A percentile compares a stretch with the other conserved stretches of the same genome.
phyloP scores from a whole-genome alignment of 2,888 invertebrate genomes.

The Lochmaea crataegi region DNA sequence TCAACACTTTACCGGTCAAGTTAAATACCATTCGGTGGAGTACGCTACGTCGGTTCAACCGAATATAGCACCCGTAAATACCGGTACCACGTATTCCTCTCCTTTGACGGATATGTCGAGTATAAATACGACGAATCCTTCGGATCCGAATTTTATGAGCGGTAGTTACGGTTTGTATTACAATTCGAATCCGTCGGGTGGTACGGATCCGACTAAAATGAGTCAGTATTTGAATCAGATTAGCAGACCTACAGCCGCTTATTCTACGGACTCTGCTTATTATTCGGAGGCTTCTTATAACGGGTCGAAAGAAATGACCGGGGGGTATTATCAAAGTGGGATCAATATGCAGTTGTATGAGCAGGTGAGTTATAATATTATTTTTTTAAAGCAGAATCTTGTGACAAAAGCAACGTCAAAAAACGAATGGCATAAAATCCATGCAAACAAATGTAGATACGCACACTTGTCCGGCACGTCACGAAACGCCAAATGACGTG shows the following conservation, averaged over 20 bases:
- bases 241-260: not conserved
- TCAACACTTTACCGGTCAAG: slow-evolving; percentile 25
- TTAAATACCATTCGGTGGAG: slow-evolving; percentile 50
- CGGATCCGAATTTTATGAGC: slow-evolving; percentile 18
- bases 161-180: slow-evolving; percentile 20
- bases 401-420: no score
- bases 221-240: not conserved
- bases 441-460: no score
- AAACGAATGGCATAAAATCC: no score
- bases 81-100: slow-evolving; percentile 52
- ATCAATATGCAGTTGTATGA: not conserved
- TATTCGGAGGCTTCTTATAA: slow-evolving; percentile 6
- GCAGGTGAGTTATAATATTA: not conserved
- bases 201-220: not conserved
- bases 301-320: not conserved
- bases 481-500: no score
- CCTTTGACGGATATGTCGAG: slow-evolving; percentile 48
- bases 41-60: slow-evolving; percentile 53
- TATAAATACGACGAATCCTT: slow-evolving; percentile 39
- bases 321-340: not conserved
- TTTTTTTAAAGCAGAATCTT: no score
- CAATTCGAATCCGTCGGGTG: slow-evolving; percentile 8
- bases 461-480: no score
- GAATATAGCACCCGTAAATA: slow-evolving; percentile 37
- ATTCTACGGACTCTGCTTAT: slow-evolving; percentile 4